Evolutionary conservation across 2,888 invertebrate genomes (phyloP).

Genomic region (Orthosia gracilis): DNA sequence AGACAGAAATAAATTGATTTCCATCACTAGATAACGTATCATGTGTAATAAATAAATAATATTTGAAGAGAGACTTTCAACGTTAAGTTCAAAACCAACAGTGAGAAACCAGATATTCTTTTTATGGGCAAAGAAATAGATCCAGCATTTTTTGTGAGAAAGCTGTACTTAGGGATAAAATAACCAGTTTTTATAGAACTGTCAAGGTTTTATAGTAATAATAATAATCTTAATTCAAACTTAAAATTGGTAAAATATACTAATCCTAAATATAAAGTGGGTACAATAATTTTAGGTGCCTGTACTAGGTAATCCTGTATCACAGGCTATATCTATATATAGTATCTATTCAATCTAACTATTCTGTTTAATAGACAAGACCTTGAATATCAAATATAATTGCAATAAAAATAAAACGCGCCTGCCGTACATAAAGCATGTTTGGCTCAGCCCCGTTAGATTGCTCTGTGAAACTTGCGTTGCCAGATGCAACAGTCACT

Average conservation of each 20-base stretch:
- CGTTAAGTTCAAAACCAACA: constrained; percentile 2
- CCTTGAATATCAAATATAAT: constrained; percentile 24
- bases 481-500: neutral
- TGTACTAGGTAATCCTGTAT: no score
- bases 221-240: no score
- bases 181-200: neutral
- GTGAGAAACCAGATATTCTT: neutral
- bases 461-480: constrained; percentile 16
- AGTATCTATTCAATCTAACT: neutral
- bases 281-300: no score
- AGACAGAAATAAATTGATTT: constrained; percentile 24
- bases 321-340: no score
- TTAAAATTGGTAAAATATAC: no score
- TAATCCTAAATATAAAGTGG: no score
- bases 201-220: no score
- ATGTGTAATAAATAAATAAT: constrained; percentile 32
- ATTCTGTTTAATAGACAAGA: neutral
- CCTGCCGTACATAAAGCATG: neutral
- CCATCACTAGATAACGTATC: constrained; percentile 2
- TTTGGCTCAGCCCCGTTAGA: neutral
- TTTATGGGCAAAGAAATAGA: neutral
- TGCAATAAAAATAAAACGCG: constrained; percentile 18
- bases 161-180: neutral
- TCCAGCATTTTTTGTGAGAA: neutral
- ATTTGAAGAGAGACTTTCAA: constrained; percentile 3